Base-by-base conservation (phyloP, 2,888 invertebrate genomes). In the Tetrapedia diversipes region DNA sequence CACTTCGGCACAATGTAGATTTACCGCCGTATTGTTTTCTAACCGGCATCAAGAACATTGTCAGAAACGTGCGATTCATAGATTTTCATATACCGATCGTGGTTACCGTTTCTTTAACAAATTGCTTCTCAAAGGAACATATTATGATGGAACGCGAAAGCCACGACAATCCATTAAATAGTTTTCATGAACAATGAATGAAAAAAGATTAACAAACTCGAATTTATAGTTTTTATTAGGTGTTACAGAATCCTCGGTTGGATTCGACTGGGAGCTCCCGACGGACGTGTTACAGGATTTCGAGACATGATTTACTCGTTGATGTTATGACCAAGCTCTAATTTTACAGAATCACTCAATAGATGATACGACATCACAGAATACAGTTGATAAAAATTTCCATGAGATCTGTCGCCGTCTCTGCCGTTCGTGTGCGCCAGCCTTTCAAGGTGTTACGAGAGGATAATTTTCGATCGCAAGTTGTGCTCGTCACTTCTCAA, bases 1-100 rank as follows among this genome's bases (percentile, higher is more conserved):
- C 91, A 89, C 84, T 82, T 84, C 78, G 77, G 45, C 77, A 66
- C 72, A 57, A 57, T 72, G 57, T 69, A 60, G 70, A 80, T 79
- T 41, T 64, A 51, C 34, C 71, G 68, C 37, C 51, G 63, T 43
- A 53, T 37, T 43, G 22, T 66, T 59, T 57, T 69, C 73, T 51
- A 57, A 14, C 65, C 71, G 75, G 29, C 51, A 10, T 2, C 39
- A 53, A 29, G 29, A 47, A 61, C 41, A 60, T 19, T 61, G 54
- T 41, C 53, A 49, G 51, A 22, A 10, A 67, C 41, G 59, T 39
- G 43, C 59, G 41, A 67, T 24, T 51, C 19, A 22, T 10, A 19
- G 37, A 14, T 53, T 65, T 54, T 41, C 37, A 14, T n/a, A 45
- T n/a, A 43, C 51, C 19, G 4, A 27, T 34, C 10, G 0, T 10